Percentiles rank a stretch among this genome's conserved stretches.
Conservation (phyloP, 1,140 invertebrate species). For the Cydia amplana region DNA sequence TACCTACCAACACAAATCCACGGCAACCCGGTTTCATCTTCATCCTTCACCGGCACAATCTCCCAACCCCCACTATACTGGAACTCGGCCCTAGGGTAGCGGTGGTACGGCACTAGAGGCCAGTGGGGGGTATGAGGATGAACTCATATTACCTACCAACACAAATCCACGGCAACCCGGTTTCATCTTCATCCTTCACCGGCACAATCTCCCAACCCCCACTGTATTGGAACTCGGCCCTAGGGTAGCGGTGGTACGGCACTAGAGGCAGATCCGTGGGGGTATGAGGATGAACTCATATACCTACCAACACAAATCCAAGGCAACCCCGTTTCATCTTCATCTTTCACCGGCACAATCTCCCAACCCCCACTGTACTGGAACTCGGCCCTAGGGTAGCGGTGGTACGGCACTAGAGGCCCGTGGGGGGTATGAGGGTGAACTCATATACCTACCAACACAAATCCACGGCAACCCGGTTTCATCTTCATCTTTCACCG, state of each 20-base stretch:
- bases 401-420: slow-evolving; percentile 87
- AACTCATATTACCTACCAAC: slow-evolving; percentile 63
- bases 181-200: slow-evolving; percentile 21
- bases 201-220: slow-evolving; percentile 55
- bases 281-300: slow-evolving; percentile 80
- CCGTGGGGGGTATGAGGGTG: not conserved
- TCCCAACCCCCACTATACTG: slow-evolving; percentile 56
- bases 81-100: slow-evolving; percentile 83
- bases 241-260: slow-evolving; percentile 85
- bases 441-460: slow-evolving; percentile 57
- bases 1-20: slow-evolving; percentile 70
- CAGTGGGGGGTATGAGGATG: slow-evolving; percentile 87
- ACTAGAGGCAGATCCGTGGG: slow-evolving; percentile 89
- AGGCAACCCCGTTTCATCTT: slow-evolving; percentile 43
- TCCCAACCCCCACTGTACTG: slow-evolving; percentile 56
- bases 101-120: slow-evolving; percentile 87
- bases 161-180: slow-evolving; percentile 66
- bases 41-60: slow-evolving; percentile 44
- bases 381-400: slow-evolving; percentile 83
- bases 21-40: slow-evolving; percentile 43
- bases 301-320: slow-evolving; percentile 70
- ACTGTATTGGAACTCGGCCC: slow-evolving; percentile 80
- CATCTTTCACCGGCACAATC: slow-evolving; percentile 45
- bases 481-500: slow-evolving; percentile 32
- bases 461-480: slow-evolving; percentile 65